These are phyloP conservation scores for Amblyraja radiata DNA, from an alignment of 2,797 vertebrate species.

Conservation along the genomic window DNA sequence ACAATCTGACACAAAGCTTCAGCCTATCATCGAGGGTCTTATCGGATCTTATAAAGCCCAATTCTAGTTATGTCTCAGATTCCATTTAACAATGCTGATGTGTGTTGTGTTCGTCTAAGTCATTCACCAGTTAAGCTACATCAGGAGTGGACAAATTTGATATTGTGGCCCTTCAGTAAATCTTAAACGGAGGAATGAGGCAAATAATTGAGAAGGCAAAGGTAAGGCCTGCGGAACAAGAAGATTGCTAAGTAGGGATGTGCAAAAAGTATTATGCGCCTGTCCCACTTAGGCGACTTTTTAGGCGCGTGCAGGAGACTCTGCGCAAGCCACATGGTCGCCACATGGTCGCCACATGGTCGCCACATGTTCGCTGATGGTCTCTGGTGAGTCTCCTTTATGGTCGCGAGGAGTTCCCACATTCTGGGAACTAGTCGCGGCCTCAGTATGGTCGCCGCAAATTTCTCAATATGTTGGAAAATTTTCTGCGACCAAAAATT, in stretches of 20 bases:
- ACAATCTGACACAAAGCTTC: neutral
- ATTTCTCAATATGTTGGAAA: too few species aligned
- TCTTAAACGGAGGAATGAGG: neutral
- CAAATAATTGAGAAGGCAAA: neutral
- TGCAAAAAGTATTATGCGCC: neutral
- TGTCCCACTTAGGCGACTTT: too few species aligned
- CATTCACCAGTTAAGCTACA: neutral
- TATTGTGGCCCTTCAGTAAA: neutral
- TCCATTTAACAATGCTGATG: neutral
- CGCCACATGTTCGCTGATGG: too few species aligned
- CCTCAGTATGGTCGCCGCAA: too few species aligned
- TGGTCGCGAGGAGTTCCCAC: too few species aligned
- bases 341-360: too few species aligned
- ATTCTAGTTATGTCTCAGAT: neutral
- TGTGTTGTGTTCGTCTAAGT: neutral
- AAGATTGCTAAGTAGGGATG: neutral
- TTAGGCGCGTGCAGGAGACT: too few species aligned
- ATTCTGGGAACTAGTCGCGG: too few species aligned
- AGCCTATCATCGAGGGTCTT: neutral
- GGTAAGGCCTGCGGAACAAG: neutral
- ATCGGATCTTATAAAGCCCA: neutral
- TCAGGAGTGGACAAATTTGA: neutral
- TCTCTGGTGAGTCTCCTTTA: too few species aligned
- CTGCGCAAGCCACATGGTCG: too few species aligned
- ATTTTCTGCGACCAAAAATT: too few species aligned